Base-by-base conservation (phyloP, 1,140 invertebrate genomes). In the Ceratosolen fusciceps region DNA sequence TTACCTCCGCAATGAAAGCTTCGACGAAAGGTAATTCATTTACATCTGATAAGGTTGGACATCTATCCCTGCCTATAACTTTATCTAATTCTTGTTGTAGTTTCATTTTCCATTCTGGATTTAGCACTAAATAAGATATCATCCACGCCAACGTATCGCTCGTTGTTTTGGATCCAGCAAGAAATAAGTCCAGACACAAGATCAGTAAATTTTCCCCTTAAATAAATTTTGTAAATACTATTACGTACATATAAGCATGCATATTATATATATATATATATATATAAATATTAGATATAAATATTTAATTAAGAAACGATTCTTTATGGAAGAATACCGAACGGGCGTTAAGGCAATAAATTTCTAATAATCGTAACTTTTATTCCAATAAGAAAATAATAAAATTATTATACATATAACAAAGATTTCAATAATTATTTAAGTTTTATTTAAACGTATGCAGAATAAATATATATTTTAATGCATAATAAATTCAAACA, bases 131-230 rank as follows among this genome's bases (percentile, higher is more conserved):
- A 80, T 93, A 92, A 0, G 95, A 89, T 31, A 96, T 87, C 24
- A 92, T 89, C 83, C 92, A 93, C 0, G 91, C 90, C 9, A 94
- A 85, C 0, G 93, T 93, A 81, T 93, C 94, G 65, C 91, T 92
- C 0, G 94, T 94, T 0, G 94, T 94, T 84, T 95, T 94, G 5
- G 93, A 91, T 9, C 94, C 94, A 72, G 94, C 94, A 85, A 94
- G 90, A 47, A 95, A 93, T 56, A 95, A 88, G 84, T 95, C 94
- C 77, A 94, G 83, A 81, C 94, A 93, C 1, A 95, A 84, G 0
- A 93, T 90, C 72, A 93, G 84, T 14, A 95, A 86, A 86, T 94
- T 93, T 87, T 95, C 91, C 56, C 93, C 93, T 92, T 85, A 89
- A 77, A 82, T 82, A 84, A 74, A 39, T 19, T 49, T 37, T 19